Evolutionary conservation across 2,113 vertebrate genomes (phyloP), one percentile per base, ranked within the genome.

Genomic region (Heterocephalus glaber): DNA sequence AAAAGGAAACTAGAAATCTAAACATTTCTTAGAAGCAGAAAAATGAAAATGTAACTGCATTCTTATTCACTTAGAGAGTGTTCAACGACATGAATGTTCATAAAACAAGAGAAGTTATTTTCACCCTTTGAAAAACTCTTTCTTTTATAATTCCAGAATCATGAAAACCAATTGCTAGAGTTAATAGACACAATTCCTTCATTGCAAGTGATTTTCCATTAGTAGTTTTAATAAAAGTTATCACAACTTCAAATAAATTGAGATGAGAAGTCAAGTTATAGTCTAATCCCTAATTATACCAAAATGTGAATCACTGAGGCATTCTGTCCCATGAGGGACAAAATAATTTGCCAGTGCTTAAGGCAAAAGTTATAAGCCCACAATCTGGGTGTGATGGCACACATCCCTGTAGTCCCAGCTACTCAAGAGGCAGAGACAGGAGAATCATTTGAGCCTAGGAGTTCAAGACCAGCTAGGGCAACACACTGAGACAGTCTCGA

Each of bases 11-110:
- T 4, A n/a, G 54, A 49, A 61, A 95, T 68, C 41, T 86, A 93
- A 97, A 89, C 44, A 89, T 58, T 35, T 77, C 89, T 89, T 20
- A 94, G 76, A 96, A 94, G 85, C 82, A 86, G 41, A 56, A 92
- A n/a, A 60, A 74, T n/a, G 65, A 94, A 97, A 92, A 22, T 61
- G 74, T 86, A 92, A 44, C 52, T 63, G 0, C 7, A 24, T 93
- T 86, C 19, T 96, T 89, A 58, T 14, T 30, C 58, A 49, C 92
- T 96, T 65, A 82, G 49, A 89, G 70, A 65, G 0, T n/a, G 41
- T 92, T 95, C 60, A 79, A 86, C 87, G n/a, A 44, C n/a, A 58
- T 77, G 7, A 74, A 52, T 68, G 60, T 77, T 85, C 80, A 54
- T 41, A 6, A 61, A 85, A 95, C 20, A 95, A 87, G 89, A 60